Evolutionary conservation across 2,113 vertebrate species (phyloP).

Genomic region (Lamprologus callipterus): DNA sequence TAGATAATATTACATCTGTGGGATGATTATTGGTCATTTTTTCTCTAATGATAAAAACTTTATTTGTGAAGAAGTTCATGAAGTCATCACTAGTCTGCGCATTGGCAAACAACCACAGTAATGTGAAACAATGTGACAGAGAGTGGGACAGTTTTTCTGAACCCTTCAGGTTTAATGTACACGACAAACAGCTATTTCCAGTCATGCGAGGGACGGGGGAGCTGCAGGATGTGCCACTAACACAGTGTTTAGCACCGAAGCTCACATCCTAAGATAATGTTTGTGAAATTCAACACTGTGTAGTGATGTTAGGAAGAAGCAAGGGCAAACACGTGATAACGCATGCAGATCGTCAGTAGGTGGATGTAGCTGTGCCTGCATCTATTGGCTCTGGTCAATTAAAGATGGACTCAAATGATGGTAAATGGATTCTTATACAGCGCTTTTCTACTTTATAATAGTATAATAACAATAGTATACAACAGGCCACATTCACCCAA

Average conservation of each 20-base stretch:
- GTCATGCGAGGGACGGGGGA: neutral
- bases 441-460: neutral
- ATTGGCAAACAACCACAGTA: neutral
- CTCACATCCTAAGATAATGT: neutral
- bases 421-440: neutral
- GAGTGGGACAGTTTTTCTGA: neutral
- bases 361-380: neutral
- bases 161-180: neutral
- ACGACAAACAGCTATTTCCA: conserved; percentile 36
- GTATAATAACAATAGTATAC: neutral
- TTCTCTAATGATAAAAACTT: rapidly evolving
- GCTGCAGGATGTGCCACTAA: conserved; percentile 30
- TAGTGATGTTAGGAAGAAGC: neutral
- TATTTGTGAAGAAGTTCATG: rapidly evolving
- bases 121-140: neutral
- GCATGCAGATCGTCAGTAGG: neutral
- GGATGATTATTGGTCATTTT: too few species aligned
- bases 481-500: neutral
- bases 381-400: neutral
- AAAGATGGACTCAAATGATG: neutral
- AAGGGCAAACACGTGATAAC: neutral
- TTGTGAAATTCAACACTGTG: neutral
- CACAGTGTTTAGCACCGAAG: conserved; percentile 23
- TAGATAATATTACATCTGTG: too few species aligned
- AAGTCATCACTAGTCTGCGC: rapidly evolving